phyloP scores from a whole-genome alignment of 2,113 vertebrate genomes.

The Triplophysa dalaica region DNA sequence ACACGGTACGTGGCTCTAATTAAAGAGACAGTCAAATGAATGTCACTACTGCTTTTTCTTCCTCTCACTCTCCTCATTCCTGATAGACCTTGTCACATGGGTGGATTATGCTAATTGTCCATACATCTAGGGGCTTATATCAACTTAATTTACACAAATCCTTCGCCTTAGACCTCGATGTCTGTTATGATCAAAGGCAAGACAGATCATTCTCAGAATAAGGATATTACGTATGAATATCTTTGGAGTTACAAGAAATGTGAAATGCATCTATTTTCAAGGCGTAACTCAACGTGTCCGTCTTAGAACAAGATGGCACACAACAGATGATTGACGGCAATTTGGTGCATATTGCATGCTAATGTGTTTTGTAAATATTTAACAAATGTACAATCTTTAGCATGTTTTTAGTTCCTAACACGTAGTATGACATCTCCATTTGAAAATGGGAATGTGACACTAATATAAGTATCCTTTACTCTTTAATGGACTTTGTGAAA shows the following conservation, averaged over 20 bases:
- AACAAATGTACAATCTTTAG: slow-evolving; percentile 38
- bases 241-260: not conserved
- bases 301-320: not conserved
- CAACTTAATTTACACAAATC: slow-evolving; percentile 38
- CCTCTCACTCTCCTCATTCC: slow-evolving; percentile 62
- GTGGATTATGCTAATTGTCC: slow-evolving; percentile 57
- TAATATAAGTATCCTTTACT: not conserved
- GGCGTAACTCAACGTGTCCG: not conserved
- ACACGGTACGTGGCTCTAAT: slow-evolving; percentile 63
- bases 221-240: not conserved
- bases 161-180: slow-evolving; percentile 14
- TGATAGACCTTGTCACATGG: slow-evolving; percentile 55
- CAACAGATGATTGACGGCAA: no score
- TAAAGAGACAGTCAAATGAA: slow-evolving; percentile 65
- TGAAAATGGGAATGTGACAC: not conserved
- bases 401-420: not conserved
- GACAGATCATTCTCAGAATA: not conserved
- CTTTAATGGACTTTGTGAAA: no score
- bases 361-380: slow-evolving; percentile 38
- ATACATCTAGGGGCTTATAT: slow-evolving; percentile 41
- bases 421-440: not conserved
- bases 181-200: slow-evolving; percentile 34
- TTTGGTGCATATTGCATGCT: not conserved
- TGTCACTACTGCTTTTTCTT: slow-evolving; percentile 61
- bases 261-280: not conserved